Percentiles rank a stretch among this genome's conserved stretches.
Conservation (phyloP, 30 jellyfish, hydroid and myxozoan species). For the Turritopsis rubra region DNA sequence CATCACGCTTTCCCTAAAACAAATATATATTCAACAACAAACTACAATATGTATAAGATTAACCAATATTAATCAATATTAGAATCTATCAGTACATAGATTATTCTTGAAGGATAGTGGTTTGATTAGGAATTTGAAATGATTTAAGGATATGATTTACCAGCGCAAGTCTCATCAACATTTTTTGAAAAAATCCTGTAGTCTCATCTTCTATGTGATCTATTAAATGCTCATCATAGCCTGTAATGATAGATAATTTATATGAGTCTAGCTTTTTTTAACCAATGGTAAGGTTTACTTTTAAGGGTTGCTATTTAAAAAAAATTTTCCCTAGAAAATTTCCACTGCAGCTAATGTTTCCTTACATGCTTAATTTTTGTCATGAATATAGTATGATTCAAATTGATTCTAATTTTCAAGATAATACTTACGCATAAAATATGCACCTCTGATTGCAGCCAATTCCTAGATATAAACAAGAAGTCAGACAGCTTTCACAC, state of each 20-base stretch:
- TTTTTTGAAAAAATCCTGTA: conserved; percentile 70
- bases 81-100: too few species aligned
- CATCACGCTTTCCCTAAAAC: conserved; percentile 58
- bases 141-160: conserved; percentile 20
- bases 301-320: too few species aligned
- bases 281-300: background rate
- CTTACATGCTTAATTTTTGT: too few species aligned
- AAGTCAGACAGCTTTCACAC: background rate
- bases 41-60: too few species aligned
- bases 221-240: conserved; percentile 58
- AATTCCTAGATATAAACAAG: conserved; percentile 23
- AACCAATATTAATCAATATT: too few species aligned
- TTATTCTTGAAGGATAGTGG: background rate
- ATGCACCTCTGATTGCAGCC: conserved; percentile 24
- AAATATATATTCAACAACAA: too few species aligned
- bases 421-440: conserved; percentile 23
- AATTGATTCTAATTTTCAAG: too few species aligned
- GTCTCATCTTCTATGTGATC: conserved; percentile 92
- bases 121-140: background rate
- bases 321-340: too few species aligned
- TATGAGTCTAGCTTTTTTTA: too few species aligned
- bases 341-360: background rate
- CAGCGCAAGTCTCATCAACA: conserved; percentile 65
- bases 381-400: too few species aligned
- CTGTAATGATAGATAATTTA: conserved; percentile 31